A percentile compares a stretch with the other conserved stretches of the same genome.
These are phyloP conservation scores for Podilymbus podiceps DNA, from an alignment of 2,113 vertebrate genomes.

Conservation along the genomic window DNA sequence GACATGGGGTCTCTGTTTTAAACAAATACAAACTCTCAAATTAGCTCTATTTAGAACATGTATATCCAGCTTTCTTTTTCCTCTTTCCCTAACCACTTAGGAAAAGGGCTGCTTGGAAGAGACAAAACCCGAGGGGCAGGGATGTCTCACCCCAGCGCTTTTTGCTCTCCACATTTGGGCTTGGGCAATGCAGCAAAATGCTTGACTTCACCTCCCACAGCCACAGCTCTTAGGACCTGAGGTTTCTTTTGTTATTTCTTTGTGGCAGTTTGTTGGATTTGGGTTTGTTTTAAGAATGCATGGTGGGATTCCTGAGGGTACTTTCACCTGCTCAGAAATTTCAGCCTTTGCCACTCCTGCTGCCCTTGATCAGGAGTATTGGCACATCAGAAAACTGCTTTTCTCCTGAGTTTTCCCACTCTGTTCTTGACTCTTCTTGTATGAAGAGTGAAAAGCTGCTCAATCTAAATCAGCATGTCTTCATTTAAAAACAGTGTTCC, in stretches of 20 bases:
- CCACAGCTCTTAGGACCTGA: background rate
- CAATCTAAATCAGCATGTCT: background rate
- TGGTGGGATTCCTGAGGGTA: background rate
- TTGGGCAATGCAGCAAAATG: background rate
- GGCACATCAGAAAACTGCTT: background rate
- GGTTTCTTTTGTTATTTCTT: constrained; percentile 11
- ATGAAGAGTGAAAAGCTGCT: background rate
- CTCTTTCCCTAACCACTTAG: background rate
- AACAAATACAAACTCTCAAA: background rate
- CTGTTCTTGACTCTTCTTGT: background rate
- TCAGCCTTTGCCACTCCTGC: background rate
- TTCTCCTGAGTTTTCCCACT: background rate
- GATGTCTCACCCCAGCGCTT: background rate
- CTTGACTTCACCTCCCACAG: background rate
- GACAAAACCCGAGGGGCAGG: background rate
- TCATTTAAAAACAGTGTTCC: background rate
- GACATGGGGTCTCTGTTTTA: background rate
- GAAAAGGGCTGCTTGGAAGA: background rate
- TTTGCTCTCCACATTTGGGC: background rate
- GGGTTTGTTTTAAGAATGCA: background rate
- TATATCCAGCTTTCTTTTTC: background rate
- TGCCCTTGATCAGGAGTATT: background rate
- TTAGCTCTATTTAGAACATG: background rate
- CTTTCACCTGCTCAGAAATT: constrained; percentile 22
- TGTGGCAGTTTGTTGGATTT: background rate